Evolutionary conservation across 2,888 invertebrate species (phyloP).

Genomic region (Zonitis immaculata): DNA sequence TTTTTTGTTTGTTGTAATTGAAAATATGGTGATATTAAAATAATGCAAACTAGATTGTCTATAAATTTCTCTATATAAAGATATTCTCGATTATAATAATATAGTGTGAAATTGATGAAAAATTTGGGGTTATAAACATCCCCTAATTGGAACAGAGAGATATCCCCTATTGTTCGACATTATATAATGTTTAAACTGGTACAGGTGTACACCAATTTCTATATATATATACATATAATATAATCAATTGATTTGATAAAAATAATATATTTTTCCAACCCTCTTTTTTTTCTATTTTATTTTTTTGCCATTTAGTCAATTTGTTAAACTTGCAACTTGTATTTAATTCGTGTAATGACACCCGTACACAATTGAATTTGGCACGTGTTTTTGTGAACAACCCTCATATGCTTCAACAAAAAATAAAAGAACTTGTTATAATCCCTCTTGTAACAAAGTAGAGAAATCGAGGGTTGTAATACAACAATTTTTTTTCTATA

Average conservation of each 20-base stretch:
- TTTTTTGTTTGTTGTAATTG: too few species aligned
- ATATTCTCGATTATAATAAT: too few species aligned
- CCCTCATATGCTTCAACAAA: constrained; percentile 10
- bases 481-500: constrained; percentile 19
- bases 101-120: neutral
- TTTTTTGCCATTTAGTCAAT: constrained; percentile 15
- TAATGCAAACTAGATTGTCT: too few species aligned
- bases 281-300: too few species aligned
- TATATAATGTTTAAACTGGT: neutral
- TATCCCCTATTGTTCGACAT: neutral
- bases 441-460: neutral
- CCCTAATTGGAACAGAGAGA: neutral
- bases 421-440: neutral
- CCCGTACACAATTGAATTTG: constrained; percentile 43
- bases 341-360: constrained; percentile 40
- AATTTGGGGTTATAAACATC: neutral
- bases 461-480: constrained; percentile 7
- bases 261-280: neutral
- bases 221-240: too few species aligned
- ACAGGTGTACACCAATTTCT: neutral
- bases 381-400: constrained; percentile 36
- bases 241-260: constrained; percentile 8
- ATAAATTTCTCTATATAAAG: too few species aligned
- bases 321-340: constrained; percentile 19
- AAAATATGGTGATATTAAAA: too few species aligned